Evolutionary conservation across 2,888 invertebrate genomes (phyloP).

Genomic region (Plagodis dolabraria): DNA sequence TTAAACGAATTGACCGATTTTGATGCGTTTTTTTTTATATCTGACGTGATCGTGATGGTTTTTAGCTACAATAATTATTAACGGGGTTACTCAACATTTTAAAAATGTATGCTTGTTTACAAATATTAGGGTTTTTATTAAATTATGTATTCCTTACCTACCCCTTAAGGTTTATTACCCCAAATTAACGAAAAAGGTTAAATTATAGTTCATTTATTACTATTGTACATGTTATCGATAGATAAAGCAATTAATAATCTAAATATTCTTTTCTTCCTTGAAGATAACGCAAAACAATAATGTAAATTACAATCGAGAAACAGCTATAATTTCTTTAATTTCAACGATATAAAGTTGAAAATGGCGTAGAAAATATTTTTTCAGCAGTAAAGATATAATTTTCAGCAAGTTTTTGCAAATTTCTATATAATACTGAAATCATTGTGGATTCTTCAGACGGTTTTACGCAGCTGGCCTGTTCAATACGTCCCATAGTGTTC

Average conservation of each 20-base stretch:
- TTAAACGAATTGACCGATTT: too few relatives aligned
- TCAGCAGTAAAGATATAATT: not conserved
- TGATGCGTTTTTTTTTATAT: too few relatives aligned
- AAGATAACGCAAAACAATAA: slow-evolving; percentile 11
- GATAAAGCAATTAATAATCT: slow-evolving; percentile 20
- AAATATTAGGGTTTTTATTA: too few relatives aligned
- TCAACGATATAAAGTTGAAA: slow-evolving; percentile 2
- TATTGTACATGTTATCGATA: slow-evolving; percentile 12
- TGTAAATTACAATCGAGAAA: not conserved
- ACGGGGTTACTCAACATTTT: too few relatives aligned
- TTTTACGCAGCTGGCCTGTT: slow-evolving; percentile 22
- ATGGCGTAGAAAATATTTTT: not conserved
- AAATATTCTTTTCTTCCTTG: slow-evolving; percentile 15
- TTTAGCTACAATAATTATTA: too few relatives aligned
- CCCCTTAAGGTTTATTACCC: not conserved
- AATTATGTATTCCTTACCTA: too few relatives aligned
- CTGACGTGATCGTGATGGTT: too few relatives aligned
- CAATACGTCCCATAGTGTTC: slow-evolving; percentile 12
- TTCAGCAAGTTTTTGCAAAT: slow-evolving; percentile 17
- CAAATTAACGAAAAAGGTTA: not conserved
- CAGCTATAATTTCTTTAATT: not conserved
- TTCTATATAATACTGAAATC: slow-evolving; percentile 16
- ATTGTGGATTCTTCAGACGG: slow-evolving; percentile 13
- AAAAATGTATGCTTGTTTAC: too few relatives aligned
- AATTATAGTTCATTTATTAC: slow-evolving; percentile 1